A percentile compares a stretch with the other conserved stretches of the same genome.
These are phyloP conservation scores for Rhizomys pruinosus DNA, from an alignment of 2,113 vertebrate genomes.

Conservation along the genomic window DNA sequence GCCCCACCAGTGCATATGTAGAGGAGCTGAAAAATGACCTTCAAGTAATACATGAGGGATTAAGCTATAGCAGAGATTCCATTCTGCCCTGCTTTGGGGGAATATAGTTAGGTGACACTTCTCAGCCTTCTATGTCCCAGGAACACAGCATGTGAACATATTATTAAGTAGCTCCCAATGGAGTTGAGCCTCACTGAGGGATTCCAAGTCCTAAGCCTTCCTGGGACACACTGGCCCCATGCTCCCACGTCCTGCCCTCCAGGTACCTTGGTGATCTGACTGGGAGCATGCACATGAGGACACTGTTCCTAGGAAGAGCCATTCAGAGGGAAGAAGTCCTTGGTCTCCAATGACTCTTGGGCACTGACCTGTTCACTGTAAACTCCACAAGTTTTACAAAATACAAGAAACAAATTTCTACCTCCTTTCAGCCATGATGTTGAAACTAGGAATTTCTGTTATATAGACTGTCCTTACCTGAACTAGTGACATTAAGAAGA, in stretches of 20 bases:
- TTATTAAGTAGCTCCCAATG: neutral
- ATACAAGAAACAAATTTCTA: neutral
- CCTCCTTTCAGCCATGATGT: neutral
- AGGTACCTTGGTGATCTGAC: too few relatives aligned
- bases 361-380: neutral
- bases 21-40: neutral
- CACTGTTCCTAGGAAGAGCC: neutral
- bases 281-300: too few relatives aligned
- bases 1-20: too few relatives aligned
- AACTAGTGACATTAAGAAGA: slow-evolving; percentile 35
- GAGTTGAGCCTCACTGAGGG: neutral
- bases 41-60: neutral
- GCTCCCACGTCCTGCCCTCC: too few relatives aligned
- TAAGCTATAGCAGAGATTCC: neutral
- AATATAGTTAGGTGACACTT: neutral
- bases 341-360: neutral
- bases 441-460: neutral
- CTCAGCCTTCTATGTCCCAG: neutral
- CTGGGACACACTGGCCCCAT: too few relatives aligned
- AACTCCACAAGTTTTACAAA: neutral
- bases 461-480: neutral
- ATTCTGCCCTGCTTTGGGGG: neutral
- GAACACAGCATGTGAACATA: neutral
- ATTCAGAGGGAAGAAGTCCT: neutral
- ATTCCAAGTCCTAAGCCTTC: too few relatives aligned